Evolutionary conservation across 2,888 invertebrate species (phyloP), one percentile per base, ranked within the genome.

Genomic region (Dryocosmus kuriphilus): DNA sequence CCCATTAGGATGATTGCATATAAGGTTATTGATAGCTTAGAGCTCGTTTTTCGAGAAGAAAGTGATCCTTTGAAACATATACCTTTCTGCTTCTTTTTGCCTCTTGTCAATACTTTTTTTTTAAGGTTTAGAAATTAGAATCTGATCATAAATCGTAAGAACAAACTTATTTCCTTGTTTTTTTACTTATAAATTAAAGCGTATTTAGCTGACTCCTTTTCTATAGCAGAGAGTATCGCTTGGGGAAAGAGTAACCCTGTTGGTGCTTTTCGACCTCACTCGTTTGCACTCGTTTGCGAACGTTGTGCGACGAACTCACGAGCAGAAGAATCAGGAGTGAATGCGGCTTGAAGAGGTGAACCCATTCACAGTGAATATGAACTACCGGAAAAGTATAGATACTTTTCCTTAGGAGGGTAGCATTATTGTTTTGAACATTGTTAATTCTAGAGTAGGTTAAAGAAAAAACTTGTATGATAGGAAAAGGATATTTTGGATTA

Each of bases 301-400:
- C 83, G 84, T 87, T 86, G 86, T 81, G 85, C 86, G 86, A 86
- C 84, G 85, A 86, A 87, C 84, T 84, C 82, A 79, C 85, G 81
- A 83, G 82, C 83, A 81, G 75, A 75, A 65, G 74, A 76, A 86
- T 60, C 86, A 84, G 87, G 87, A 71, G 41, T 77, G 60, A 74
- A 86, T 80, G 75, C 35, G 27, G 61, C 14, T 22, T 22, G 78
- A 83, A 77, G 81, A 85, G 79, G 80, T 61, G 38, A 32, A 55
- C 32, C 27, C 38, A 8, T 55, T n/a, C 51, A n/a, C n/a, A n/a
- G n/a, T 51, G n/a, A 51, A 51, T 51, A 51, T 8, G 11, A 51
- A n/a, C 1, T 41, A 1, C 35, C 2, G 35, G 11, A 35, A 35
- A 35, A 35, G 35, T 11, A n/a, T n/a, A 35, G 9, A 35, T 35